phyloP scores from a whole-genome alignment of 2,113 vertebrate genomes.

The Triplophysa rosa region DNA sequence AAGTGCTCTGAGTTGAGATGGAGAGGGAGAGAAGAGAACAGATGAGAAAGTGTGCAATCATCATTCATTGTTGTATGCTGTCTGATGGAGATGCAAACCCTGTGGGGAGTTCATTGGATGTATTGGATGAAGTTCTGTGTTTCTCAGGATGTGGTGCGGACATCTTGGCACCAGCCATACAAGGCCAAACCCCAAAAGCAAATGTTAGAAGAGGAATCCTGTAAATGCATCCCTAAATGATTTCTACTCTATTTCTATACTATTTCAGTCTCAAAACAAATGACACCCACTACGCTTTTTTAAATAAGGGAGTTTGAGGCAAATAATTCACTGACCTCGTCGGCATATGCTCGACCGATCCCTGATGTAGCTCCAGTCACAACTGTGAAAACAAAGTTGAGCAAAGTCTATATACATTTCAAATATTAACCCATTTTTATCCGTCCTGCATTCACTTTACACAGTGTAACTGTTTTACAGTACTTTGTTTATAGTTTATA shows the following conservation, averaged over 20 bases:
- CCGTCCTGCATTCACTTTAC: neutral
- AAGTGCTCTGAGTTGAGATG: no score
- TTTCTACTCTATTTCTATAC: neutral
- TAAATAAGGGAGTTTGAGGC: neutral
- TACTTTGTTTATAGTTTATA: neutral
- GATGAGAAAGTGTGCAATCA: no score
- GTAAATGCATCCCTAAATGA: neutral
- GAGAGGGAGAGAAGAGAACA: no score
- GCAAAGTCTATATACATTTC: neutral
- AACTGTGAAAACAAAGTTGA: conserved; percentile 62
- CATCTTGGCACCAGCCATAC: no score
- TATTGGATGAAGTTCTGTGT: no score
- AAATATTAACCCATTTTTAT: neutral
- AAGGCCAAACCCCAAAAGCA: neutral
- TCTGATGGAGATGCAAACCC: no score
- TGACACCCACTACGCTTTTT: neutral
- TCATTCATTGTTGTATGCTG: no score
- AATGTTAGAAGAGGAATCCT: neutral
- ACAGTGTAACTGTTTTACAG: no score
- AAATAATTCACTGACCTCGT: conserved; percentile 71
- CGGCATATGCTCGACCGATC: conserved; percentile 78
- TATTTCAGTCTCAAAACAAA: neutral
- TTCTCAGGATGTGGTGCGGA: no score
- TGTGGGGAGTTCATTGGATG: neutral
- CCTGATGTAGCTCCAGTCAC: conserved; percentile 79